Evolutionary conservation across 2,888 invertebrate species (phyloP).

Genomic region (Acrobeloides nanus): DNA sequence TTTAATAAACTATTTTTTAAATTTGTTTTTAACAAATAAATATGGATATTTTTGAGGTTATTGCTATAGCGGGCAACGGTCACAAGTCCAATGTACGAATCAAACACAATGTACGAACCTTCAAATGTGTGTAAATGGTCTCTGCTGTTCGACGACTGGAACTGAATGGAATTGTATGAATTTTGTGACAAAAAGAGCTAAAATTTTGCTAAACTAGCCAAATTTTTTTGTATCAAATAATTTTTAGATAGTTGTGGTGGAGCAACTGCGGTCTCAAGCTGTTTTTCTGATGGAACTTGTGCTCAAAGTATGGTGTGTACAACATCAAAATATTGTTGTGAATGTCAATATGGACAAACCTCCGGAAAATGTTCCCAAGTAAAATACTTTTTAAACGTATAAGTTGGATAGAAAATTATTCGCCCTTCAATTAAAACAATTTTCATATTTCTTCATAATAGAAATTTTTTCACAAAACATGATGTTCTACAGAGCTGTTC

Average conservation of each 20-base stretch:
- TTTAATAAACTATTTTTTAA: too few relatives aligned
- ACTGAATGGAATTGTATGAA: conserved; percentile 31
- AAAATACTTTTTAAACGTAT: neutral
- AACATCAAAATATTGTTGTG: conserved; percentile 43
- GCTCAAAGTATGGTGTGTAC: conserved; percentile 32
- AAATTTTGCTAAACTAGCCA: neutral
- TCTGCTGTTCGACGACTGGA: conserved; percentile 41
- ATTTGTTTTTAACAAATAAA: too few relatives aligned
- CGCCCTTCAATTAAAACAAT: neutral
- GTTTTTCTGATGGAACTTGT: conserved; percentile 21
- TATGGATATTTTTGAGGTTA: conserved; percentile 19
- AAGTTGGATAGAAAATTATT: neutral
- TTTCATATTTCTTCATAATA: too few relatives aligned
- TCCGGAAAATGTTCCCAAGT: conserved; percentile 32
- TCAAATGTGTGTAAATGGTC: conserved; percentile 36
- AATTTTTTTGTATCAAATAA: neutral
- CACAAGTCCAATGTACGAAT: conserved; percentile 28
- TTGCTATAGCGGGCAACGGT: conserved; percentile 35
- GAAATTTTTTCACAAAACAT: too few relatives aligned
- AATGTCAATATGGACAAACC: conserved; percentile 37
- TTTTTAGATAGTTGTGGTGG: conserved; percentile 41
- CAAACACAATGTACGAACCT: conserved; percentile 26
- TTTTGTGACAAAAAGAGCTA: conserved; percentile 4
- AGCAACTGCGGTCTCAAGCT: conserved; percentile 33
- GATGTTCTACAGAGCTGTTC: neutral